These are phyloP conservation scores for Echinops telfairi DNA, from an alignment of 2,113 vertebrate genomes.

Conservation along the genomic window DNA sequence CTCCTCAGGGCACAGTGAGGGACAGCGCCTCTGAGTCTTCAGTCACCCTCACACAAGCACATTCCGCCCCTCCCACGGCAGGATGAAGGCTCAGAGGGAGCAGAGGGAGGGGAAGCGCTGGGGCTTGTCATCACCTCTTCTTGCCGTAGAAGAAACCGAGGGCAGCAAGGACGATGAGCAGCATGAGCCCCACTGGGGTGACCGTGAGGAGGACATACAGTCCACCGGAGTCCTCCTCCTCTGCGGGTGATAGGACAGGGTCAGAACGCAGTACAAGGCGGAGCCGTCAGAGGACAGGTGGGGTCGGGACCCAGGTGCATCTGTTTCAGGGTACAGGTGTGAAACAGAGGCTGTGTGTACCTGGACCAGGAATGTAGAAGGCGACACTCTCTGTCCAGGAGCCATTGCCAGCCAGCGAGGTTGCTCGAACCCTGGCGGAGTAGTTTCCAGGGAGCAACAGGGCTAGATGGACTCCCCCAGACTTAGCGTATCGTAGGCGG, in stretches of 20 bases:
- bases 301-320: not conserved
- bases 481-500: conserved; percentile 88
- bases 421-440: conserved; percentile 89
- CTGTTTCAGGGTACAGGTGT: not conserved
- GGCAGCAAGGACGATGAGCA: conserved; percentile 82
- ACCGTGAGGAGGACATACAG: conserved; percentile 84
- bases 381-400: conserved; percentile 88
- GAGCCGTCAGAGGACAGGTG: not conserved
- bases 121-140: conserved; percentile 83
- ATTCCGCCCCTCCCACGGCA: not conserved
- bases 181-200: conserved; percentile 85
- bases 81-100: not conserved
- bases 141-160: conserved; percentile 87
- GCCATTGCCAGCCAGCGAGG: conserved; percentile 89
- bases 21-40: not conserved
- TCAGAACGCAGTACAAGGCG: not conserved
- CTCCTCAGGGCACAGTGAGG: not conserved
- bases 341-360: conserved; percentile 48
- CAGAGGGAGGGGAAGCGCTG: not conserved
- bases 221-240: conserved; percentile 85
- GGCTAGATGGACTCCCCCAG: conserved; percentile 85
- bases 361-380: conserved; percentile 88
- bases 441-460: conserved; percentile 89
- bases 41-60: not conserved
- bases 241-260: conserved; percentile 60